These are phyloP conservation scores for Tyrannus savana DNA, from an alignment of 2,113 vertebrate species.

Conservation along the genomic window DNA sequence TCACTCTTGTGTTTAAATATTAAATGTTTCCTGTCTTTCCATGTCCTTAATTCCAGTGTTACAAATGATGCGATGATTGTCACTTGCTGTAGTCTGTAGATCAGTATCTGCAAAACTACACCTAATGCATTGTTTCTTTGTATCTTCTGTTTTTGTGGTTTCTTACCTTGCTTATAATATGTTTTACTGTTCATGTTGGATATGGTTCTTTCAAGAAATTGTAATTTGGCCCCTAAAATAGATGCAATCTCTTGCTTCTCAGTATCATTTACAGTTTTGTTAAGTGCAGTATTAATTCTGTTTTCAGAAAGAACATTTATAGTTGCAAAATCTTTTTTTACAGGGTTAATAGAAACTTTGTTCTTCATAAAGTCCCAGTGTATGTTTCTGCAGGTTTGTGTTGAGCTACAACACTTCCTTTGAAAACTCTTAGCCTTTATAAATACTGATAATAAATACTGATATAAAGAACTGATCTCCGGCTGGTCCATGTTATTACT, in stretches of 20 bases:
- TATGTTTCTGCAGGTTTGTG: not conserved
- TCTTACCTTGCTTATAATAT: not conserved
- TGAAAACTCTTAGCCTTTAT: not conserved
- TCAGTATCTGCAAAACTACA: not conserved
- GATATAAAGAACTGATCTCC: not conserved
- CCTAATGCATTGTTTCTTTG: not conserved
- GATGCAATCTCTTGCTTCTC: not conserved
- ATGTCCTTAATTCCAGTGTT: not conserved
- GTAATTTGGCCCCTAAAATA: not conserved
- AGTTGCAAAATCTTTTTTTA: not conserved
- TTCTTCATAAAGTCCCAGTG: fast-evolving
- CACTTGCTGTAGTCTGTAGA: not conserved
- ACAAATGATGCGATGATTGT: not conserved
- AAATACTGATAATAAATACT: not conserved
- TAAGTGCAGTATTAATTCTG: not conserved
- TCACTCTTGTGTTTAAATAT: not conserved
- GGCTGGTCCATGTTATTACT: not conserved
- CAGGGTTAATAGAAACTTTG: not conserved
- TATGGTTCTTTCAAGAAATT: not conserved
- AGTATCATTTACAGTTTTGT: not conserved
- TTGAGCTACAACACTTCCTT: not conserved
- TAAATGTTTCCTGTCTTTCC: not conserved
- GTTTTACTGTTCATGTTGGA: not conserved
- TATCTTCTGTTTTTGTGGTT: not conserved
- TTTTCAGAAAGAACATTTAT: not conserved